Evolutionary conservation across 1,140 invertebrate genomes (phyloP).

Genomic region (Galendromus occidentalis): DNA sequence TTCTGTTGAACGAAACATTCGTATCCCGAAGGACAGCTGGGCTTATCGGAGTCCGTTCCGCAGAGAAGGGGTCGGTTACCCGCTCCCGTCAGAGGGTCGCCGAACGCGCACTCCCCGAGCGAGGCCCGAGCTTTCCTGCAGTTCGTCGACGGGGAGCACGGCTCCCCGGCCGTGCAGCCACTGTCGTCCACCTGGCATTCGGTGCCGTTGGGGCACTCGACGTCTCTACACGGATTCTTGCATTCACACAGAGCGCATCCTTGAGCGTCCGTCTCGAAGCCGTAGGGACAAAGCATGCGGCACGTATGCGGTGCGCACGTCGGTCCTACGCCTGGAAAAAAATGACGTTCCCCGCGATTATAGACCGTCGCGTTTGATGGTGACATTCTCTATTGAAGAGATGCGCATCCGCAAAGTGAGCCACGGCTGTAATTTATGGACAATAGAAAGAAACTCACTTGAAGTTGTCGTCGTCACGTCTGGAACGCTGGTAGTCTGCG

Average conservation of each 20-base stretch:
- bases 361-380: too few relatives aligned
- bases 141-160: not conserved
- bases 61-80: constrained; percentile 14
- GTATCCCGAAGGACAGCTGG: constrained; percentile 39
- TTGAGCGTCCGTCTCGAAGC: constrained; percentile 46
- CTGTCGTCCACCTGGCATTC: not conserved
- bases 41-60: constrained; percentile 42
- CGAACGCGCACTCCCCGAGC: not conserved
- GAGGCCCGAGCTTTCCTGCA: not conserved
- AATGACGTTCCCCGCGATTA: too few relatives aligned
- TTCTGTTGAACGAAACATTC: not conserved
- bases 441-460: too few relatives aligned
- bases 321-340: not conserved
- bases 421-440: too few relatives aligned
- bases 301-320: constrained; percentile 52
- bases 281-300: constrained; percentile 65
- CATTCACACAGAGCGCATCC: constrained; percentile 61
- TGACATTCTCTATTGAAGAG: too few relatives aligned
- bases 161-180: not conserved
- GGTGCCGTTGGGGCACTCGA: constrained; percentile 45
- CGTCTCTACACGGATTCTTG: constrained; percentile 48
- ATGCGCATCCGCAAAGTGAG: too few relatives aligned
- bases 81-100: not conserved
- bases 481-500: too few relatives aligned
- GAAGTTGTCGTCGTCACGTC: too few relatives aligned